phyloP scores from a whole-genome alignment of 2,113 vertebrate species.

The Channa maculata region DNA sequence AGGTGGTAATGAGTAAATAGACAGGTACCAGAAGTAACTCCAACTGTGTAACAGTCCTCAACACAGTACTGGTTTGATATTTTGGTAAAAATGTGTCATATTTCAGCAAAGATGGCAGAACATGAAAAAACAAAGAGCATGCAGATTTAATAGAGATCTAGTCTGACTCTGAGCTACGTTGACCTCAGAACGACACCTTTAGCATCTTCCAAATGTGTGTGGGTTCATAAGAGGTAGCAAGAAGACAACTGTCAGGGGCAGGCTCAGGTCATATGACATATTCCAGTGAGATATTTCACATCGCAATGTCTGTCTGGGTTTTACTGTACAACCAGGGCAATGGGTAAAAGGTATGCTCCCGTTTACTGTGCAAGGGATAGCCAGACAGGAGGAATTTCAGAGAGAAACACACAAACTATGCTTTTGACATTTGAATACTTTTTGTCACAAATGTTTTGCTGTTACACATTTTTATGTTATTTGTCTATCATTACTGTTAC shows the following conservation, averaged over 20 bases:
- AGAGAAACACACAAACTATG: slow-evolving; percentile 16
- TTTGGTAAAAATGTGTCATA: too few relatives aligned
- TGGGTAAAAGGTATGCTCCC: slow-evolving; percentile 31
- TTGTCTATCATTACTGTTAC: background rate
- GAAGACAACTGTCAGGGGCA: slow-evolving; percentile 13
- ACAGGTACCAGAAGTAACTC: slow-evolving; percentile 26
- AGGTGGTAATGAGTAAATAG: slow-evolving; percentile 36
- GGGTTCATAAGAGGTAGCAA: slow-evolving; percentile 19
- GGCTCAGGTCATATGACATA: slow-evolving; percentile 31
- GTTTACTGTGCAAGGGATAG: too few relatives aligned
- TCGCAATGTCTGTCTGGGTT: slow-evolving; percentile 57
- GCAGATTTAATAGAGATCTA: background rate
- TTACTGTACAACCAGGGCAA: slow-evolving; percentile 55
- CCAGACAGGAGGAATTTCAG: background rate
- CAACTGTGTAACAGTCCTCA: slow-evolving; percentile 37
- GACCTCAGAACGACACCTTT: too few relatives aligned
- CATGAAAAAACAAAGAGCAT: background rate
- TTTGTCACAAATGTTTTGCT: too few relatives aligned
- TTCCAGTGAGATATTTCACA: slow-evolving; percentile 53
- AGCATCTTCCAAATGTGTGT: slow-evolving; percentile 1
- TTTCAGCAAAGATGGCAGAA: background rate
- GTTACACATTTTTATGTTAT: too few relatives aligned
- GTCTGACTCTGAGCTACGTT: background rate
- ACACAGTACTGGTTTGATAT: background rate
- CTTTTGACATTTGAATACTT: too few relatives aligned